Evolutionary conservation across 2,113 vertebrate species (phyloP).

Genomic region (Corydoras sp.): DNA sequence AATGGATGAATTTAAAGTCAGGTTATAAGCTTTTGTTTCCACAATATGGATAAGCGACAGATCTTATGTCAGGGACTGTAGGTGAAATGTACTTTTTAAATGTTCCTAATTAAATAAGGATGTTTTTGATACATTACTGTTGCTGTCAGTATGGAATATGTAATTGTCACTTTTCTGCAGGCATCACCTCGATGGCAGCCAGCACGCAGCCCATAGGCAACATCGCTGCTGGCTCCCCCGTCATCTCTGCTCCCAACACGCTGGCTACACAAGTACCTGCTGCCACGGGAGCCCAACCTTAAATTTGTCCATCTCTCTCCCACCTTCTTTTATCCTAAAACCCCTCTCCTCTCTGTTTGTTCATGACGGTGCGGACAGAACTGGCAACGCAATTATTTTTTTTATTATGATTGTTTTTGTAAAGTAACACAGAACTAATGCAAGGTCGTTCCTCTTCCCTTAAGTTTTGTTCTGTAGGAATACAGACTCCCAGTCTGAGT

Average conservation of each 20-base stretch:
- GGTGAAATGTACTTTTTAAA: no score
- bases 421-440: slow-evolving; percentile 61
- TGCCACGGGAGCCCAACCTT: slow-evolving; percentile 71
- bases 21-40: no score
- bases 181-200: slow-evolving; percentile 73
- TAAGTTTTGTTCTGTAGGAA: slow-evolving; percentile 50
- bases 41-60: no score
- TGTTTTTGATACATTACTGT: neutral
- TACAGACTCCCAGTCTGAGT: slow-evolving; percentile 59
- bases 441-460: slow-evolving; percentile 55
- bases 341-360: slow-evolving; percentile 23
- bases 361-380: slow-evolving; percentile 44
- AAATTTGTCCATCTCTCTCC: slow-evolving; percentile 57
- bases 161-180: slow-evolving; percentile 45
- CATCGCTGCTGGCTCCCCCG: slow-evolving; percentile 70
- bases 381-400: slow-evolving; percentile 47
- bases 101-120: no score
- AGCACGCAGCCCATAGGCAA: slow-evolving; percentile 71
- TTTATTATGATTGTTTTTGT: slow-evolving; percentile 60
- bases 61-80: no score
- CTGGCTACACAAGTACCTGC: slow-evolving; percentile 75
- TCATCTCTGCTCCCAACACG: slow-evolving; percentile 74
- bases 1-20: no score
- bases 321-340: slow-evolving; percentile 24
- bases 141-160: neutral